phyloP scores from a whole-genome alignment of 2,888 invertebrate species.

The Clistopyga incitator region DNA sequence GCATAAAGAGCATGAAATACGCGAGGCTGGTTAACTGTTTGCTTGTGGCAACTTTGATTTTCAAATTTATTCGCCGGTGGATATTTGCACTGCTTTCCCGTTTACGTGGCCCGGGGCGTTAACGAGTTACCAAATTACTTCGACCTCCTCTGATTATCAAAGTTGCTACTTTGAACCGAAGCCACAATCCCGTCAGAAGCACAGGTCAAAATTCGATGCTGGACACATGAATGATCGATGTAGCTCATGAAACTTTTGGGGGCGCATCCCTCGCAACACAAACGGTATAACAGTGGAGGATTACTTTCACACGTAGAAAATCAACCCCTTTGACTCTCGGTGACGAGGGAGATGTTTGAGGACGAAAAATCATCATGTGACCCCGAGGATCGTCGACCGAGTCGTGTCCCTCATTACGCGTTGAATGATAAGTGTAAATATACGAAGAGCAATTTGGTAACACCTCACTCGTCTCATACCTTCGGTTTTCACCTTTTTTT shows the following conservation, averaged over 20 bases:
- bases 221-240: slow-evolving; percentile 53
- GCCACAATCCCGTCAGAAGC: not conserved
- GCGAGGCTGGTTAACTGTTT: not conserved
- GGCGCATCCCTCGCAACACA: not conserved
- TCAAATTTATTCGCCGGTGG: slow-evolving; percentile 7
- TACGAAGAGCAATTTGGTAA: not conserved
- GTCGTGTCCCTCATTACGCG: slow-evolving; percentile 17
- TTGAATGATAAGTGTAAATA: slow-evolving; percentile 23
- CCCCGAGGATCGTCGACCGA: slow-evolving; percentile 41
- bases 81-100: slow-evolving; percentile 1
- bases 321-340: slow-evolving; percentile 17
- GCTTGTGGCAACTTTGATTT: slow-evolving; percentile 12
- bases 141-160: slow-evolving; percentile 47
- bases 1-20: not conserved
- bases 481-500: not conserved
- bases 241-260: slow-evolving; percentile 50
- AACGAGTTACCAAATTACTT: slow-evolving; percentile 55
- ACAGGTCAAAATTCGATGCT: slow-evolving; percentile 21
- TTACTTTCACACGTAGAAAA: slow-evolving; percentile 14
- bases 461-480: not conserved
- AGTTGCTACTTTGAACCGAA: slow-evolving; percentile 11
- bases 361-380: slow-evolving; percentile 35
- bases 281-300: slow-evolving; percentile 1
- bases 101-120: not conserved
- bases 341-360: slow-evolving; percentile 42